Evolutionary conservation across 2,113 vertebrate genomes (phyloP).

Genomic region (Lampris incognitus): DNA sequence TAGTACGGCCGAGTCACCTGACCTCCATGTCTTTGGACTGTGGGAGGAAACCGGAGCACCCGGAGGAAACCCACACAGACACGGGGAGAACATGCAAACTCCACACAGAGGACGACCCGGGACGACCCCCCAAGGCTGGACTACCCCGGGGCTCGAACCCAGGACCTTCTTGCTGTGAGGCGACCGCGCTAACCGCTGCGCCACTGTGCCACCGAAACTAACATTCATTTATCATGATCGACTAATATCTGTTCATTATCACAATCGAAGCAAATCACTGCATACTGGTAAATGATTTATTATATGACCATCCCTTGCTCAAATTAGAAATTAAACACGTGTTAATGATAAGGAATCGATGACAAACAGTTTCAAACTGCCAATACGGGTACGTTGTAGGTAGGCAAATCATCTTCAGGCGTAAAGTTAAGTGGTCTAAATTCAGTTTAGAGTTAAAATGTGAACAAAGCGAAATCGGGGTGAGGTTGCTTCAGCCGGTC

Average conservation of each 20-base stretch:
- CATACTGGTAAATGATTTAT: conserved; percentile 56
- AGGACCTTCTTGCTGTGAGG: too few relatives aligned
- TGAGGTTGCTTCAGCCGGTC: conserved; percentile 3
- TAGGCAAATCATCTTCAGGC: conserved; percentile 10
- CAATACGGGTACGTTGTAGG: conserved; percentile 6
- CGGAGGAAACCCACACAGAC: too few relatives aligned
- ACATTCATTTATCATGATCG: too few relatives aligned
- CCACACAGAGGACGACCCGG: too few relatives aligned
- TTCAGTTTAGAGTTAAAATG: conserved; percentile 16
- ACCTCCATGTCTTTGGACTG: too few relatives aligned
- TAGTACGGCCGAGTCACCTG: too few relatives aligned
- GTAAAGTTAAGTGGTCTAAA: conserved; percentile 10
- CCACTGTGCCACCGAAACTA: too few relatives aligned
- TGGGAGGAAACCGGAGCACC: too few relatives aligned
- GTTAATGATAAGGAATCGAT: conserved; percentile 45
- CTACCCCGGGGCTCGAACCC: too few relatives aligned
- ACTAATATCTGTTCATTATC: neutral
- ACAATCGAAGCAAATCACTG: conserved; percentile 18
- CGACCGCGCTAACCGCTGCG: too few relatives aligned
- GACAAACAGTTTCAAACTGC: conserved; percentile 78
- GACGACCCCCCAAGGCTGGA: too few relatives aligned
- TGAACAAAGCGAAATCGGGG: conserved; percentile 6
- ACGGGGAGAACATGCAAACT: too few relatives aligned
- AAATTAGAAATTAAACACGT: conserved; percentile 36
- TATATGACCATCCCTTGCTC: conserved; percentile 59